Evolutionary conservation across 1,140 invertebrate species (phyloP).

Genomic region (Papilio helenus): DNA sequence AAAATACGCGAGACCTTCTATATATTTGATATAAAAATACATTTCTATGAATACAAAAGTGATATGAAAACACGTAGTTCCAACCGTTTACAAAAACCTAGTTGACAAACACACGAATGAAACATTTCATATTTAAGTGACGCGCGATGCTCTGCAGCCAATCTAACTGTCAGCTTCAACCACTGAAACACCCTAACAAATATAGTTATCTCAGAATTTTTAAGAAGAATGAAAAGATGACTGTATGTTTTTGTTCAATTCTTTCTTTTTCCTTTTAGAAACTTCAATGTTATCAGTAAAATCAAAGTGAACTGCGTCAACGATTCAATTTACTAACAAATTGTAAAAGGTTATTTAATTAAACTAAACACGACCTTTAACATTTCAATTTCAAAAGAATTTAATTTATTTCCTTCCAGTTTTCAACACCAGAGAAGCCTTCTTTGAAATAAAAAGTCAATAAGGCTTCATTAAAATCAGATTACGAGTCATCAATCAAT

Average conservation of each 20-base stretch:
- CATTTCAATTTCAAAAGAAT: conserved; percentile 19
- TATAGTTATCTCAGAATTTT: background rate
- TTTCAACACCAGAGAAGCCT: conserved; percentile 17
- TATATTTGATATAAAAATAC: background rate
- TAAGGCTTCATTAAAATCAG: conserved; percentile 41
- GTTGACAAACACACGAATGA: conserved; percentile 13
- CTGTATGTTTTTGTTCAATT: too few relatives aligned
- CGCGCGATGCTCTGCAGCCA: background rate
- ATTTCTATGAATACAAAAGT: conserved; percentile 14
- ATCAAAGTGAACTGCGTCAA: background rate
- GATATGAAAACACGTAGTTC: conserved; percentile 27
- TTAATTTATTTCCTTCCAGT: conserved; percentile 31
- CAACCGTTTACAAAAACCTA: conserved; percentile 19
- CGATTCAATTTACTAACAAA: background rate
- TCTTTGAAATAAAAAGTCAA: conserved; percentile 33
- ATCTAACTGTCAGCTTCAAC: background rate
- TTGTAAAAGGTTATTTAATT: background rate
- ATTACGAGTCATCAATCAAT: conserved; percentile 38
- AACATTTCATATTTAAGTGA: conserved; percentile 36
- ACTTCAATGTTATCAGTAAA: background rate
- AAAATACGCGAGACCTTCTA: background rate
- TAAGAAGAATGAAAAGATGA: background rate
- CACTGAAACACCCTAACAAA: background rate
- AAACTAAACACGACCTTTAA: background rate
- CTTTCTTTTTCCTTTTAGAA: too few relatives aligned